These are phyloP conservation scores for Ecliptopera silaceata DNA, from an alignment of 2,888 invertebrate genomes.

Conservation along the genomic window DNA sequence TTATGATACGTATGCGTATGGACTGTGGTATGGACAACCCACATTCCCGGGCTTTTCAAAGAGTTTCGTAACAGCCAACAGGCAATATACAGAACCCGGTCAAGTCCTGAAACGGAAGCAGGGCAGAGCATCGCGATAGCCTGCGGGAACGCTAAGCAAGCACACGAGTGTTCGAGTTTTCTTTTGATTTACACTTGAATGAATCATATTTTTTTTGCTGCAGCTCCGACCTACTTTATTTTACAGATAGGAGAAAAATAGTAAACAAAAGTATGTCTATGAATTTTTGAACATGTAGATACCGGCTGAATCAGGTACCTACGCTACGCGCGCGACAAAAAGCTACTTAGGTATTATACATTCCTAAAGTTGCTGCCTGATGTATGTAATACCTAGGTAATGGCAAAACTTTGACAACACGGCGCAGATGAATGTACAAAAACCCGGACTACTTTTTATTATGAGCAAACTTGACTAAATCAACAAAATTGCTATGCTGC, in stretches of 20 bases:
- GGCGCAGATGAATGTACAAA: no score
- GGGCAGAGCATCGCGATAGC: conserved; percentile 17
- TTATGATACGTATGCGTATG: no score
- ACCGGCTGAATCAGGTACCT: no score
- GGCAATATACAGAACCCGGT: conserved; percentile 12
- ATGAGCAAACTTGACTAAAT: not conserved
- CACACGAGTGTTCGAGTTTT: not conserved
- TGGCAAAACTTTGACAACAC: no score
- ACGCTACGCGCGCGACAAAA: no score
- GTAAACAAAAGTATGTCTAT: no score
- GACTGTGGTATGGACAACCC: no score
- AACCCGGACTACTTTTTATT: not conserved
- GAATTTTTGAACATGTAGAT: no score
- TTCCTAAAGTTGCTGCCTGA: no score
- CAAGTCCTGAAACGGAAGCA: conserved; percentile 15
- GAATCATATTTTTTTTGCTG: not conserved
- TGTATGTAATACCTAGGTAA: no score
- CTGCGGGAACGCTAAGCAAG: conserved; percentile 1
- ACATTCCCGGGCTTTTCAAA: conserved; percentile 6
- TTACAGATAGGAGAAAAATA: no score
- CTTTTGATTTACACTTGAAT: not conserved
- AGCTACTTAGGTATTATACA: no score
- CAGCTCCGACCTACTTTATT: not conserved
- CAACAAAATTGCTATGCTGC: conserved; percentile 10
- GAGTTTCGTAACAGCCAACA: not conserved